A percentile compares a stretch with the other conserved stretches of the same genome.
These are phyloP conservation scores for Gavia stellata DNA, from an alignment of 2,113 vertebrate genomes.

Conservation along the genomic window DNA sequence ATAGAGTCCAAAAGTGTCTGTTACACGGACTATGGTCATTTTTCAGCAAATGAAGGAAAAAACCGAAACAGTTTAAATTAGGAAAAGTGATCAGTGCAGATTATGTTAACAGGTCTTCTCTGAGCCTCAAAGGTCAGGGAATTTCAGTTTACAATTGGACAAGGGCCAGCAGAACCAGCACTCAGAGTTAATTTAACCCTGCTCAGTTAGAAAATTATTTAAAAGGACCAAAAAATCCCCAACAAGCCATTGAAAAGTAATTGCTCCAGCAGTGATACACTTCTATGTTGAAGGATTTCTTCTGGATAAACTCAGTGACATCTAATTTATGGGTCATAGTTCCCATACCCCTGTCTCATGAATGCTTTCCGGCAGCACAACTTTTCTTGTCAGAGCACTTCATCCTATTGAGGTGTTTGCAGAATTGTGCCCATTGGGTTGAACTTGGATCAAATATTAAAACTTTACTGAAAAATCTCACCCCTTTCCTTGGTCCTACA, in stretches of 20 bases:
- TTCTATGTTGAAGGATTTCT: conserved; percentile 23
- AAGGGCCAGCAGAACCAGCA: background rate
- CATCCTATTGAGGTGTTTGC: background rate
- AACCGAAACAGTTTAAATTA: background rate
- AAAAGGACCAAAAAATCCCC: background rate
- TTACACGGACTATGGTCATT: background rate
- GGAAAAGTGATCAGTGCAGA: conserved; percentile 41
- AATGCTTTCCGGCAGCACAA: background rate
- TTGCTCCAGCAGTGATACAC: conserved; percentile 45
- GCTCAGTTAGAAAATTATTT: conserved; percentile 44
- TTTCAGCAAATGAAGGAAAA: background rate
- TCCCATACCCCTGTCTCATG: background rate
- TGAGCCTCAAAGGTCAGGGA: conserved; percentile 23
- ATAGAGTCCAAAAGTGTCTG: background rate
- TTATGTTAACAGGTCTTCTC: conserved; percentile 32
- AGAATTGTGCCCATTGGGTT: background rate
- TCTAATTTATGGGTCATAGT: conserved; percentile 2
- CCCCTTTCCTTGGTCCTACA: background rate
- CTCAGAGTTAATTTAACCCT: conserved; percentile 35
- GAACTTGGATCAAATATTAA: background rate
- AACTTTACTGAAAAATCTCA: background rate
- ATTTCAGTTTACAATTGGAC: conserved; percentile 42
- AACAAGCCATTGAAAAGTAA: conserved; percentile 23
- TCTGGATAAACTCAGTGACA: conserved; percentile 2
- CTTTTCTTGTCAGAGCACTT: background rate